Base-by-base conservation (phyloP, 1,140 invertebrate genomes). In the Cyclina sinensis region DNA sequence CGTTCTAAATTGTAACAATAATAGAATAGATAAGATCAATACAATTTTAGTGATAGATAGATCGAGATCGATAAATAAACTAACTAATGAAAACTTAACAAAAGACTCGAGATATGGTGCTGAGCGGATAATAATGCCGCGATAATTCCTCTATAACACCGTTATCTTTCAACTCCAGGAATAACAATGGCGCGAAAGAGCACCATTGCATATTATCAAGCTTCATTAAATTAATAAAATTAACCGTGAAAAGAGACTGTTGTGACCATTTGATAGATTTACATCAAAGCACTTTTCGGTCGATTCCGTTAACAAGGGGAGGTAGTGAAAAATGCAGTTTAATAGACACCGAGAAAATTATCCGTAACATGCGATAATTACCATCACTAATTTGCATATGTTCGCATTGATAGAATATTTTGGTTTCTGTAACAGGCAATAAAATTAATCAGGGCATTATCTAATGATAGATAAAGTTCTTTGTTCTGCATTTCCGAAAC, bases 61-160 rank as follows among this genome's bases (percentile, higher is more conserved):
- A 70, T 70, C 37, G 35, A 21, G 9, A 27, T 14, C 37, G 65
- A 70, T 70, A 65, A 65, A 65, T 65, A 70, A 70, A 70, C 65
- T 70, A 70, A 37, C 37, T 70, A 39, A 32, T 37, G 65, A 70
- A 70, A 37, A 37, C 35, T 27, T 70, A 70, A 70, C 65, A 70
- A 70, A 37, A 39, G 32, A 70, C 1, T 30, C 65, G 65, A 70
- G 65, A 70, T 70, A 70, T n/a, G 65, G 32, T 37, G 65, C 65
- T 14, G 65, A 30, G 65, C 24, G 16, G 14, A 37, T 37, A 27
- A 70, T 39, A 70, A 70, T 37, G 32, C 14, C 65, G 65, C 35
- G 65, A 37, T 70, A 70, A 70, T 70, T 70, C 65, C 32, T 70
- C 65, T 7, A 18, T 70, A 70, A 70, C 14, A 70, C 65, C 65